phyloP scores from a whole-genome alignment of 2,888 invertebrate species.

The Drosophila sordidapex region DNA sequence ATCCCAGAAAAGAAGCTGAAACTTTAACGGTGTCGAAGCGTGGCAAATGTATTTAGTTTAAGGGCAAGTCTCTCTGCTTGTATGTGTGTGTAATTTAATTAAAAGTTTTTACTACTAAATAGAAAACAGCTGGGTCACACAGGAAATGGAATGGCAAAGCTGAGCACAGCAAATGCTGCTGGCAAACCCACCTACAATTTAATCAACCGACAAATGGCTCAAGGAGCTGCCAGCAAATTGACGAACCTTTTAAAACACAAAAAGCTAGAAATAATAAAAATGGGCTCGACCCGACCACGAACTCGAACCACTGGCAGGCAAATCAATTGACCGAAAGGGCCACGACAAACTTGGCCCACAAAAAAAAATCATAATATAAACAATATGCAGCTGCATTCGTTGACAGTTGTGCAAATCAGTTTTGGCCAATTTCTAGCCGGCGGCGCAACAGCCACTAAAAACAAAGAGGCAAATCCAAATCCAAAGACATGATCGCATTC shows the following conservation, averaged over 20 bases:
- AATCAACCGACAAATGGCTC: slow-evolving; percentile 52
- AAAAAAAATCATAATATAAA: slow-evolving; percentile 51
- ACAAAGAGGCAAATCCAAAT: slow-evolving; percentile 17
- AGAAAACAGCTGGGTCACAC: slow-evolving; percentile 47
- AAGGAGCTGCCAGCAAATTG: slow-evolving; percentile 45
- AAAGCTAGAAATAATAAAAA: slow-evolving; percentile 16
- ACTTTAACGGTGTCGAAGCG: slow-evolving; percentile 53
- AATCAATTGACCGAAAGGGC: slow-evolving; percentile 67
- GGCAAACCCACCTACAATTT: slow-evolving; percentile 54
- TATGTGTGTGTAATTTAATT: slow-evolving; percentile 66
- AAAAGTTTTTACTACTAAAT: slow-evolving; percentile 57
- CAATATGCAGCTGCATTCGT: slow-evolving; percentile 67
- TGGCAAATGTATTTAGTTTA: slow-evolving; percentile 25
- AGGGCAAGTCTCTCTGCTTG: neutral
- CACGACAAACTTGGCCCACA: slow-evolving; percentile 61
- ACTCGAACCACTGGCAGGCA: slow-evolving; percentile 50
- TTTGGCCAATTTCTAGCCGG: slow-evolving; percentile 72
- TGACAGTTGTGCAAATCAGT: slow-evolving; percentile 71
- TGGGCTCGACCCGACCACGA: slow-evolving; percentile 55
- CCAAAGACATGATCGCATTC: slow-evolving; percentile 71
- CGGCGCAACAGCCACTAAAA: slow-evolving; percentile 27
- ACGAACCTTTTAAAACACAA: slow-evolving; percentile 39
- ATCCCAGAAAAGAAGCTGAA: slow-evolving; percentile 23
- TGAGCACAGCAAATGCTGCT: slow-evolving; percentile 17
- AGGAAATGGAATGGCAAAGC: slow-evolving; percentile 62